Base-by-base conservation (phyloP, 2,888 invertebrate species). In the Conistra vaccinii region DNA sequence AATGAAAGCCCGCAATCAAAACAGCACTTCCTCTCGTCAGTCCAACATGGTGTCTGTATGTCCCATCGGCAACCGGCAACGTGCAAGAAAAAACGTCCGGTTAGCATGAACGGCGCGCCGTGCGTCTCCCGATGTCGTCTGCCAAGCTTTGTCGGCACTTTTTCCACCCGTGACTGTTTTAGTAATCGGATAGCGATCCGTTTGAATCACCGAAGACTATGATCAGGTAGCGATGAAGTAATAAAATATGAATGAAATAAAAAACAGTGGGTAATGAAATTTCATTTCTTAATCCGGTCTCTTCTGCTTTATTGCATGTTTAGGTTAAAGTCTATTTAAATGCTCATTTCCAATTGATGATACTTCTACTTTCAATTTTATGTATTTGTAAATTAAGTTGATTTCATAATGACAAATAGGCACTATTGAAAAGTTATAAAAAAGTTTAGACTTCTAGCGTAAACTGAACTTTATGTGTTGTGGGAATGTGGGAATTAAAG, bases 81-180 rank as follows among this genome's bases (percentile, higher is more conserved):
- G 76, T 84, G 78, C 75, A 81, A 87, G 77, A 92, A 95, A 95
- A 94, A 94, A 92, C 90, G 90, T 88, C 90, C 89, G 89, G 89
- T 89, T 90, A 88, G 90, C 90, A 80, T 73, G 91, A 73, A 51
- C 85, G 81, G 91, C 73, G 81, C 88, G 91, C 90, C 87, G 89
- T 60, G 32, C 91, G 89, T 87, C 89, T 87, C 85, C 77, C 88
- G 90, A 87, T 90, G 93, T 90, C 92, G 92, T 89, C 88, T 89
- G 89, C 88, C 91, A 85, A 87, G 84, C 94, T 95, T 95, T 96
- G 96, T 95, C 96, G 96, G 96, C 94, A 91, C 92, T 96, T 96
- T 96, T 96, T 95, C 74, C 79, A 88, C 88, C 93, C 94, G 94
- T 95, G 95, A 96, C 96, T 94, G 95, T 95, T 96, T 96, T 95